Evolutionary conservation across 2,797 vertebrate species (phyloP), one percentile per base, ranked within the genome.

Genomic region (Pelobates cultripes): DNA sequence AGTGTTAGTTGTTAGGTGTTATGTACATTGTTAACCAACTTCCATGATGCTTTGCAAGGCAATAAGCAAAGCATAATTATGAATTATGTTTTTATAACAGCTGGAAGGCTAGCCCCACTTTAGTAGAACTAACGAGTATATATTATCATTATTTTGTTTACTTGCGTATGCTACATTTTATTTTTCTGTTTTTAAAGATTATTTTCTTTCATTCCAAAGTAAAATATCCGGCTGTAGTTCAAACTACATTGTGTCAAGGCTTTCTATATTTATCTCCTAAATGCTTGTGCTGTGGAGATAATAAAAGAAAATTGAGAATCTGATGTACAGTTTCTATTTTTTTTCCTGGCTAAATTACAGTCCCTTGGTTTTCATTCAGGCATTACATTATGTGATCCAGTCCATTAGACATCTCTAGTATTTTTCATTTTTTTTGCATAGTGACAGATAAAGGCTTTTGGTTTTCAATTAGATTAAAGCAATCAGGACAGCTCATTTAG

Each of bases 391-490:
- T 66, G 45, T 44, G 66, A 42, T 77, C 75, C 66, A 70, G 64
- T 57, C 75, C 75, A 77, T 77, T 77, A 77, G 41, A 69, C 68
- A 57, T 10, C 66, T 17, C 53, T 57, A 53, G 40, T n/a, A 43
- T 68, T 77, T 77, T 43, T 28, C 51, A 69, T 43, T 57, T 68
- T 68, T 57, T 40, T 40, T 57, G 12, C 17, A 2, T 7, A 40
- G 61, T 40, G 61, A 64, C 61, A 64, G 61, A 64, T 64, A n/a
- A 14, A 28, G 75, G 53, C 47, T 57, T 70, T n/a, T 43, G 14
- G 66, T 68, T 77, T 77, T 47, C 47, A 77, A 69, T 77, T 77
- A 70, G 66, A 68, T 69, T 69, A 55, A 43, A 17, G 41, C 69
- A 57, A 77, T 77, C 75, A 77, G 64, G 41, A 40, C 64, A 42